Conservation (phyloP, 2,888 invertebrate species). For the Saturnia japonica region DNA sequence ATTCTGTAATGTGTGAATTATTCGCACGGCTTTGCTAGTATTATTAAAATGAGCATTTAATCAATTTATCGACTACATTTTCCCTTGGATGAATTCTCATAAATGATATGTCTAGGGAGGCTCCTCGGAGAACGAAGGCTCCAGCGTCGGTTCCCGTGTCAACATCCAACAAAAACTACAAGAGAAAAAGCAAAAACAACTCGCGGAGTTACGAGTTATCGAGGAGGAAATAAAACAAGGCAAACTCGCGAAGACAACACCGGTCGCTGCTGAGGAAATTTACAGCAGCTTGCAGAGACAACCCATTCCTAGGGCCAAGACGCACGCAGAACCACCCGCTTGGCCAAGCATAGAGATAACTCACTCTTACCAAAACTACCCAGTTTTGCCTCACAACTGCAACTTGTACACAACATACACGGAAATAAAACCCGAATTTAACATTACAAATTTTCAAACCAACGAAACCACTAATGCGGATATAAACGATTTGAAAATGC, state of each 20-base stretch:
- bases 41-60: too few species aligned
- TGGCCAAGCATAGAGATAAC: constrained; percentile 76
- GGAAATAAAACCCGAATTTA: constrained; percentile 68
- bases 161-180: constrained; percentile 93
- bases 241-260: constrained; percentile 84
- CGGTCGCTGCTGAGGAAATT: constrained; percentile 79
- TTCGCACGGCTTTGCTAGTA: too few species aligned
- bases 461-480: constrained; percentile 42
- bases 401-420: constrained; percentile 71
- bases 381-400: constrained; percentile 63
- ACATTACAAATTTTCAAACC: constrained; percentile 48
- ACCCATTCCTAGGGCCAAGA: constrained; percentile 87
- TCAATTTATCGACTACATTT: too few species aligned
- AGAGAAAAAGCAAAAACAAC: constrained; percentile 93
- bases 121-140: constrained; percentile 89
- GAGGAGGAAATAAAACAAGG: constrained; percentile 94
- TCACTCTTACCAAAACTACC: constrained; percentile 76
- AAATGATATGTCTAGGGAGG: constrained; percentile 70
- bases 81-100: not conserved
- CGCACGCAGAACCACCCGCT: constrained; percentile 82
- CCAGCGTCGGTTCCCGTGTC: constrained; percentile 87
- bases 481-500: constrained; percentile 50
- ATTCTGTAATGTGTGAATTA: too few species aligned
- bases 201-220: constrained; percentile 88
- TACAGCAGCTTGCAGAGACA: constrained; percentile 81